A percentile compares a stretch with the other conserved stretches of the same genome.
Evolutionary conservation across 2,888 invertebrate species (phyloP).

Genomic region (Hylaea fasciaria): DNA sequence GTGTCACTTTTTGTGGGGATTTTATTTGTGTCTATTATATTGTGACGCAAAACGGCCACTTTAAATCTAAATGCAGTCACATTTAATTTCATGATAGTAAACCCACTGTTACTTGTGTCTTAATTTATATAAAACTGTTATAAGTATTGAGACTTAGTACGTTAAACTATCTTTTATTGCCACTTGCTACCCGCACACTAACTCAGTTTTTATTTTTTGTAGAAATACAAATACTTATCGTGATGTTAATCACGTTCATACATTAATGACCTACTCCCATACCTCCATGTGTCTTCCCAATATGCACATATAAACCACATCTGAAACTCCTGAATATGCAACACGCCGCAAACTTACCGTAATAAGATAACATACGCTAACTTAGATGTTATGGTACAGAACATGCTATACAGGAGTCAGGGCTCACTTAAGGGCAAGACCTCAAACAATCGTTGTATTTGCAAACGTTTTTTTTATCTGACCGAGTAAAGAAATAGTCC

Average conservation of each 20-base stretch:
- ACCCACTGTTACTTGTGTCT: neutral
- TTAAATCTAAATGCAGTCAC: neutral
- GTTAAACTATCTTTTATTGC: too few relatives aligned
- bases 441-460: too few relatives aligned
- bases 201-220: too few relatives aligned
- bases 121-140: too few relatives aligned
- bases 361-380: conserved; percentile 10
- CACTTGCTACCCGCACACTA: too few relatives aligned
- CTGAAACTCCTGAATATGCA: conserved; percentile 19
- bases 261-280: too few relatives aligned
- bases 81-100: neutral
- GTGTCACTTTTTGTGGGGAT: conserved; percentile 8
- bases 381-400: conserved; percentile 5
- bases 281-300: too few relatives aligned
- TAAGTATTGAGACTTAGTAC: too few relatives aligned
- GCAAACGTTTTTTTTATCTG: too few relatives aligned
- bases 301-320: conserved; percentile 10
- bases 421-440: neutral
- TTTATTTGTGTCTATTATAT: conserved; percentile 13
- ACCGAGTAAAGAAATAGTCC: too few relatives aligned
- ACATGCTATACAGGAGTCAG: neutral
- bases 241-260: too few relatives aligned
- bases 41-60: conserved; percentile 4
- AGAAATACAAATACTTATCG: too few relatives aligned
- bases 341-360: conserved; percentile 13